Evolutionary conservation across 1,140 invertebrate species (phyloP).

Genomic region (Trichonephila clavipes): DNA sequence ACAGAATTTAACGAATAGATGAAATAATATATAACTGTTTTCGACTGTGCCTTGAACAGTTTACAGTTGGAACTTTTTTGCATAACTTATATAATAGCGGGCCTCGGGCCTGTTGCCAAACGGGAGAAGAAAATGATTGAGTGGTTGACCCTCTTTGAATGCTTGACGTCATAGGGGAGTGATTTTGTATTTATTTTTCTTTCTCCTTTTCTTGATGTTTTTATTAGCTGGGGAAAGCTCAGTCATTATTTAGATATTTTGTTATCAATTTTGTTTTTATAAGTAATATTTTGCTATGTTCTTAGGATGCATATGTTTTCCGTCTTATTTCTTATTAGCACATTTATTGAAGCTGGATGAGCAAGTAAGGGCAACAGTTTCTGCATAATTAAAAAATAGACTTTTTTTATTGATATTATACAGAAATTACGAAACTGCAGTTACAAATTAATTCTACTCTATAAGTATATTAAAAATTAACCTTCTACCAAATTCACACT

Average conservation of each 20-base stretch:
- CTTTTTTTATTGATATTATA: too few species aligned
- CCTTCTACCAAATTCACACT: too few species aligned
- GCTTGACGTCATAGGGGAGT: slow-evolving; percentile 69
- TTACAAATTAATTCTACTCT: too few species aligned
- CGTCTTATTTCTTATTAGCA: not conserved
- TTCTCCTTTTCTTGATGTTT: slow-evolving; percentile 53
- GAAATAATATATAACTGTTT: not conserved
- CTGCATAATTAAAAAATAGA: too few species aligned
- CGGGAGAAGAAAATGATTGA: slow-evolving; percentile 73
- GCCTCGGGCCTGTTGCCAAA: slow-evolving; percentile 72
- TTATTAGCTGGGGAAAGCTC: slow-evolving; percentile 51
- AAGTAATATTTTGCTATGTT: not conserved
- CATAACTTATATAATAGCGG: not conserved
- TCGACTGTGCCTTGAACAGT: not conserved
- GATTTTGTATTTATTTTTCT: slow-evolving; percentile 61
- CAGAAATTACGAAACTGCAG: too few species aligned
- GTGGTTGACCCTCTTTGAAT: slow-evolving; percentile 74
- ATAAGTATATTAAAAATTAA: too few species aligned
- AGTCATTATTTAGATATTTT: slow-evolving; percentile 59
- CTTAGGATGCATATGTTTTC: not conserved
- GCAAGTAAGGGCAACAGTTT: too few species aligned
- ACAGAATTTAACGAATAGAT: not conserved
- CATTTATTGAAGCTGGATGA: not conserved
- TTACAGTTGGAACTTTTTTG: slow-evolving; percentile 43
- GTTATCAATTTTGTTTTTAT: not conserved